phyloP scores from a whole-genome alignment of 2,113 vertebrate genomes.

The Cinclus mexicanus region DNA sequence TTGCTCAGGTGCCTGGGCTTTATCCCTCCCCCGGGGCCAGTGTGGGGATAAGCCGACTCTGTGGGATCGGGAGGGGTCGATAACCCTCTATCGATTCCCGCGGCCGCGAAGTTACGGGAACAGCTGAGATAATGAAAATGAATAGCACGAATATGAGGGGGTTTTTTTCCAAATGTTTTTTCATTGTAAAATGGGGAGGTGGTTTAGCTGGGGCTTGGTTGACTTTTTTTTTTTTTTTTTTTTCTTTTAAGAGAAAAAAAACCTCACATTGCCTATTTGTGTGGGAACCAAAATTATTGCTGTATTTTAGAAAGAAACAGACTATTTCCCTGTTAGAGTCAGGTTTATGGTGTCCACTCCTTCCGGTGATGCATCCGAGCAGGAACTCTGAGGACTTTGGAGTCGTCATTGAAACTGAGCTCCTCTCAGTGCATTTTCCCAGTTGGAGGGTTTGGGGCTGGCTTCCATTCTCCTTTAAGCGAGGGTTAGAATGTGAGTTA shows the following conservation, averaged over 20 bases:
- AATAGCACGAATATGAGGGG: not conserved
- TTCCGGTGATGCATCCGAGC: not conserved
- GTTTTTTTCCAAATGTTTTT: not conserved
- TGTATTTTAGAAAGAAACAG: not conserved
- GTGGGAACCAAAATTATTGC: not conserved
- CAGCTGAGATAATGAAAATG: not conserved
- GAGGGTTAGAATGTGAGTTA: not conserved
- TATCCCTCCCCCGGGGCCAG: not conserved
- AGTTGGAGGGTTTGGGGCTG: accelerated
- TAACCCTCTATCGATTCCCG: accelerated
- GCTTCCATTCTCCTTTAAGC: not conserved
- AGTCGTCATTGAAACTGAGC: not conserved
- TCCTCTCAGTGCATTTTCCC: not conserved
- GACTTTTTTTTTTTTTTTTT: not conserved
- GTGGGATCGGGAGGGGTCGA: not conserved
- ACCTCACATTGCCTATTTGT: accelerated
- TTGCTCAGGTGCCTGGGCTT: not conserved
- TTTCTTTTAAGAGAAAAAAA: not conserved
- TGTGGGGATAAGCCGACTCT: not conserved
- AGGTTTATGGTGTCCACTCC: not conserved
- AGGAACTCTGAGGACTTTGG: not conserved
- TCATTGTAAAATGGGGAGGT: not conserved
- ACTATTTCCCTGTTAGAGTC: accelerated
- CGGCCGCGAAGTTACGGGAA: not conserved
- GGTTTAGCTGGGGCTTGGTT: not conserved